Evolutionary conservation across 2,888 invertebrate genomes (phyloP).

Genomic region (Caprella mutica): DNA sequence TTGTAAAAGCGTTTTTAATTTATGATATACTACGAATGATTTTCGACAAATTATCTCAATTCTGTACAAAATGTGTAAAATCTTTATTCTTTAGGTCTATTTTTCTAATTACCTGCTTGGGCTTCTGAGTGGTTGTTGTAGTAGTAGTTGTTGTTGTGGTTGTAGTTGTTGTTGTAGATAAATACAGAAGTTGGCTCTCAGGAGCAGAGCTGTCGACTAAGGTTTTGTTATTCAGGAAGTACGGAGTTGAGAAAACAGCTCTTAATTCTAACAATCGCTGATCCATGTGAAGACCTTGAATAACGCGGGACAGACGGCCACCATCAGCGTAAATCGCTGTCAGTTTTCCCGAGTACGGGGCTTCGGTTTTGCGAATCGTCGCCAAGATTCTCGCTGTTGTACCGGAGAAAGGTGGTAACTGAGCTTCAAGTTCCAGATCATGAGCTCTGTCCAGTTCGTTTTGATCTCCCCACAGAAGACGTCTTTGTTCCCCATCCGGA

Average conservation of each 20-base stretch:
- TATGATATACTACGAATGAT: too few species aligned
- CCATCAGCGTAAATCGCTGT: conserved; percentile 25
- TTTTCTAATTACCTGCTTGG: too few species aligned
- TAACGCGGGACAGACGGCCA: conserved; percentile 16
- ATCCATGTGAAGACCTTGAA: conserved; percentile 32
- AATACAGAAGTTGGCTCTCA: conserved; percentile 20
- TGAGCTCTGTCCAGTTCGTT: conserved; percentile 26
- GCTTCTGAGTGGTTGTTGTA: conserved; percentile 27
- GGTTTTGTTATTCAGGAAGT: conserved; percentile 30
- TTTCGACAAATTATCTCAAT: too few species aligned
- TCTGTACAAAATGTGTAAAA: too few species aligned
- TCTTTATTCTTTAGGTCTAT: too few species aligned
- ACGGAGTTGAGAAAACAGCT: conserved; percentile 23
- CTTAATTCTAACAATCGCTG: conserved; percentile 17
- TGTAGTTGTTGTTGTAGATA: conserved; percentile 30
- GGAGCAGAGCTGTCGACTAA: too few species aligned
- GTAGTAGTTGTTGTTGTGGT: conserved; percentile 29
- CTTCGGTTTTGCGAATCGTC: conserved; percentile 26
- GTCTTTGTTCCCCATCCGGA: conserved; percentile 14
- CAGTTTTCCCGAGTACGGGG: conserved; percentile 26
- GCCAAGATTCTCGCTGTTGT: conserved; percentile 21
- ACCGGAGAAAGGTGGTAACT: conserved; percentile 26
- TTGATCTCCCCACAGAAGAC: conserved; percentile 24
- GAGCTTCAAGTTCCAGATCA: conserved; percentile 19
- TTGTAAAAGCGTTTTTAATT: too few species aligned